Conservation (phyloP, 2,797 vertebrate genomes). For the Setipinna tenuifilis region DNA sequence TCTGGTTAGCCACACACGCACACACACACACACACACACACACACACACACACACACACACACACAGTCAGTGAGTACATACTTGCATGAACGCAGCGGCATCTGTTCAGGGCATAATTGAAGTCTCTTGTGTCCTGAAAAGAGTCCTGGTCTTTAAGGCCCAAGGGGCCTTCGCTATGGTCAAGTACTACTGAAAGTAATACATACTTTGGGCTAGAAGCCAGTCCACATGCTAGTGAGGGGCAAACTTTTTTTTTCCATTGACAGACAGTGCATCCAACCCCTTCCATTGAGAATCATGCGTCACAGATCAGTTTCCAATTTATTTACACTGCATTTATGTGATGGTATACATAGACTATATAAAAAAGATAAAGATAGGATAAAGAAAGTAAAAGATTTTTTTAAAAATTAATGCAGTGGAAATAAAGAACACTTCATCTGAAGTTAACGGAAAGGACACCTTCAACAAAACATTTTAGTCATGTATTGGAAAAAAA, state of each 20-base stretch:
- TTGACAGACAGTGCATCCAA: slow-evolving; percentile 51
- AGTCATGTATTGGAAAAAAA: slow-evolving; percentile 23
- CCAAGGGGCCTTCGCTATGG: neutral
- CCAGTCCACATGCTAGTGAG: slow-evolving; percentile 38
- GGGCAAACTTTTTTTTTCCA: slow-evolving; percentile 36
- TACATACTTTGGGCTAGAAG: slow-evolving; percentile 43
- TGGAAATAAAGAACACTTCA: slow-evolving; percentile 27
- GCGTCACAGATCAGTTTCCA: slow-evolving; percentile 58
- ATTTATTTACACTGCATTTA: slow-evolving; percentile 54
- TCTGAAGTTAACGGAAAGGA: slow-evolving; percentile 10
- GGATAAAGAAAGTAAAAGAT: slow-evolving; percentile 37
- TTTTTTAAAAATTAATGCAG: slow-evolving; percentile 22
- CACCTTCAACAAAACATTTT: slow-evolving; percentile 23
- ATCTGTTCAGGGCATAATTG: slow-evolving; percentile 5
- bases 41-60: neutral
- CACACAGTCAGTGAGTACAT: neutral
- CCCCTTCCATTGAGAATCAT: slow-evolving; percentile 62
- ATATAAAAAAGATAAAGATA: slow-evolving; percentile 45
- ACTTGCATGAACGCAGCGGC: neutral
- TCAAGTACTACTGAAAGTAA: neutral
- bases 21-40: neutral
- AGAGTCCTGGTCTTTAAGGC: slow-evolving; percentile 13
- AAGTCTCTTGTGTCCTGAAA: neutral
- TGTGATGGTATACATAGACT: slow-evolving; percentile 43
- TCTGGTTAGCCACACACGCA: slow-evolving; percentile 10